phyloP scores from a whole-genome alignment of 1,140 invertebrate species.

The Platyura marginata region DNA sequence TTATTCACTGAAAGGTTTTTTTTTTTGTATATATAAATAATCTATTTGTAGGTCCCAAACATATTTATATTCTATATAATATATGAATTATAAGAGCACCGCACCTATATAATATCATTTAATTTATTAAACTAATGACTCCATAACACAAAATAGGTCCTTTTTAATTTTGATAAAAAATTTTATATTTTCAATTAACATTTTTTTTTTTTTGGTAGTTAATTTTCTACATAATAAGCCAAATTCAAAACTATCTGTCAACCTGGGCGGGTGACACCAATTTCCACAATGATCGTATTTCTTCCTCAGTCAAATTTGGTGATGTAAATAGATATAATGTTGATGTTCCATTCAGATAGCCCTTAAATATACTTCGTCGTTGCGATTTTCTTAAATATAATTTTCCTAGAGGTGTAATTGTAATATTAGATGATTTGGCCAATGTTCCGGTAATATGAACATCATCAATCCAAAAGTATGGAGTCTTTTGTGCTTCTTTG shows the following conservation, averaged over 20 bases:
- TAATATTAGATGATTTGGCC: conserved; percentile 36
- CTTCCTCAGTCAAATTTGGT: conserved; percentile 27
- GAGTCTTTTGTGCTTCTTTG: conserved; percentile 34
- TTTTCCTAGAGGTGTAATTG: conserved; percentile 29
- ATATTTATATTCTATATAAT: too few species aligned
- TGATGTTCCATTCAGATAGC: conserved; percentile 11
- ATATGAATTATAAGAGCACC: too few species aligned
- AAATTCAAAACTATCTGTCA: neutral
- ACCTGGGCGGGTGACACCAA: conserved; percentile 9
- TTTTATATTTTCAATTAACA: neutral
- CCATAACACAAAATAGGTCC: too few species aligned
- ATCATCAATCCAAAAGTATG: conserved; percentile 77
- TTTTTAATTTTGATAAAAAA: too few species aligned
- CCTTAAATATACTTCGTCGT: conserved; percentile 12
- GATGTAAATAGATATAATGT: conserved; percentile 34
- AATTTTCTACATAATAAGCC: neutral
- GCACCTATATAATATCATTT: too few species aligned
- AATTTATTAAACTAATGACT: too few species aligned
- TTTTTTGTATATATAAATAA: too few species aligned
- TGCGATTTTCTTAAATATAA: conserved; percentile 24
- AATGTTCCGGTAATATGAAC: conserved; percentile 60
- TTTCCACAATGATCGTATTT: conserved; percentile 28
- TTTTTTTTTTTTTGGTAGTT: neutral
- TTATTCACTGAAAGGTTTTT: too few species aligned
- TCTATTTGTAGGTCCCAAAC: too few species aligned